Evolutionary conservation across 1,140 invertebrate genomes (phyloP).

Genomic region (Samia ricini): DNA sequence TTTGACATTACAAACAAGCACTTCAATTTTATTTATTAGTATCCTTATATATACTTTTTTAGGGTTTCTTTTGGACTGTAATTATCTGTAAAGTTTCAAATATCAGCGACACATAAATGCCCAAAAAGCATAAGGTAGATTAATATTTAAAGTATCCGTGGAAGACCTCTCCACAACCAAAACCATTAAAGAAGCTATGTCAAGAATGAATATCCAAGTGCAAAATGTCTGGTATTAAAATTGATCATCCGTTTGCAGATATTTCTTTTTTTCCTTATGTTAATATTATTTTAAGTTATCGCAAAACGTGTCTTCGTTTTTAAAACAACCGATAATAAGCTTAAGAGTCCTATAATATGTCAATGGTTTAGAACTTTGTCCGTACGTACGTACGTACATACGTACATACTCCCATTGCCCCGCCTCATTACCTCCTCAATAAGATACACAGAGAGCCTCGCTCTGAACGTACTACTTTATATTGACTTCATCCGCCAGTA

Average conservation of each 20-base stretch:
- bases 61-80: no score
- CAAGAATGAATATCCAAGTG: not conserved
- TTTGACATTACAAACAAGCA: no score
- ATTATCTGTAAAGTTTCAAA: no score
- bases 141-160: not conserved
- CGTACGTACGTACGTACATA: conserved; percentile 54
- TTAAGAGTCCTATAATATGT: conserved; percentile 49
- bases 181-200: not conserved
- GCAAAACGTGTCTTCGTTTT: conserved; percentile 30
- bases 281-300: conserved; percentile 32
- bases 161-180: not conserved
- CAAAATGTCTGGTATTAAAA: not conserved
- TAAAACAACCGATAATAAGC: conserved; percentile 49
- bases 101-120: no score
- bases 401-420: conserved; percentile 62
- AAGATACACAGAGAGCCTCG: conserved; percentile 33
- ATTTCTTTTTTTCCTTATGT: conserved; percentile 19
- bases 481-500: conserved; percentile 50
- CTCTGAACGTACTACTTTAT: conserved; percentile 49
- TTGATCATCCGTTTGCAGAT: not conserved
- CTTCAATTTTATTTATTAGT: no score
- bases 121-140: no score
- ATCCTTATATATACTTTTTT: no score
- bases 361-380: conserved; percentile 27
- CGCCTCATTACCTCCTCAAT: conserved; percentile 69